These are phyloP conservation scores for Dromiciops gliroides DNA, from an alignment of 2,113 vertebrate genomes.

Conservation along the genomic window DNA sequence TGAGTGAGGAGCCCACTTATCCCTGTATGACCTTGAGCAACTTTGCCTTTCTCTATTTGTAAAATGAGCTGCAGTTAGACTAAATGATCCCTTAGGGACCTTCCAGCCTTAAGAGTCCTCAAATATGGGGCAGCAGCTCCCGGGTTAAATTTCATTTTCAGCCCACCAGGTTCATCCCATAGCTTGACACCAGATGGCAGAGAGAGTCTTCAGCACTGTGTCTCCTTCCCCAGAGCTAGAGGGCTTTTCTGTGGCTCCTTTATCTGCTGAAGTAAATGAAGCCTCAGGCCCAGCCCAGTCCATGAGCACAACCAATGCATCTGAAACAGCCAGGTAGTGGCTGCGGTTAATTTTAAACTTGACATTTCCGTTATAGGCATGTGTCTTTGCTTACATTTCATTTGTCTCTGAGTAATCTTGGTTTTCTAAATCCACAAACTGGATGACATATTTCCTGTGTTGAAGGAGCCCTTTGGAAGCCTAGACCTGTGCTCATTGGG, in stretches of 20 bases:
- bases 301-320: neutral
- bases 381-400: neutral
- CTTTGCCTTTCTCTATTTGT: neutral
- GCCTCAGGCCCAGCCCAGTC: neutral
- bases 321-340: neutral
- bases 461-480: neutral
- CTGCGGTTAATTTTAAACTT: conserved; percentile 12
- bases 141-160: neutral
- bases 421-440: neutral
- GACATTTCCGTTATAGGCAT: conserved; percentile 7
- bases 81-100: neutral
- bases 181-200: neutral
- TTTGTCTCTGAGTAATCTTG: neutral
- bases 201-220: neutral
- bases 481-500: neutral
- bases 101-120: neutral
- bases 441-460: neutral
- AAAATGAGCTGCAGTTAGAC: neutral
- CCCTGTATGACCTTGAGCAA: neutral
- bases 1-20: neutral
- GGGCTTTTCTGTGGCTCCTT: neutral
- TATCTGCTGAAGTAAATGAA: neutral
- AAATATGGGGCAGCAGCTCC: neutral
- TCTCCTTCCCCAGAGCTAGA: neutral
- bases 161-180: neutral